Percentiles rank a stretch among this genome's conserved stretches.
These are phyloP conservation scores for Alosa sapidissima DNA, from an alignment of 2,797 vertebrate genomes.

Conservation along the genomic window DNA sequence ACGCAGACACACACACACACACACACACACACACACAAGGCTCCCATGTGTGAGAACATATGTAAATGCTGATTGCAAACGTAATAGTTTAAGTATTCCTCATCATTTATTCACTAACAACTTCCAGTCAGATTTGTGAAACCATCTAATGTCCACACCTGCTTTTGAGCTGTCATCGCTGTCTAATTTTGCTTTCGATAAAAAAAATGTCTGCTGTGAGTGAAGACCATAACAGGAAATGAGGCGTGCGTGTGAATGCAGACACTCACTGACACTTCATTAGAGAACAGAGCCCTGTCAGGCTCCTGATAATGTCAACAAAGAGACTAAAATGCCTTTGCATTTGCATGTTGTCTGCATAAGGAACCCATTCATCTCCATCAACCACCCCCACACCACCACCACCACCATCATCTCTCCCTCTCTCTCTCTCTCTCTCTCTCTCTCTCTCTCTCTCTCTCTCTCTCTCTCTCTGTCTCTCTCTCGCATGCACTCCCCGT, in stretches of 20 bases:
- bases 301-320: neutral
- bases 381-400: neutral
- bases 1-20: neutral
- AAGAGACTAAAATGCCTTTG: neutral
- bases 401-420: neutral
- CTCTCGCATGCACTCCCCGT: neutral
- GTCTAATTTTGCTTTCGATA: neutral
- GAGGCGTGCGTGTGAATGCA: neutral
- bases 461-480: too few species aligned
- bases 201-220: neutral
- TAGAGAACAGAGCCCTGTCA: neutral
- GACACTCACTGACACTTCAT: constrained; percentile 58
- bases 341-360: constrained; percentile 15
- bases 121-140: neutral
- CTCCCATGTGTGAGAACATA: neutral
- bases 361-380: neutral
- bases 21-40: too few species aligned
- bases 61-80: neutral
- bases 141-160: neutral
- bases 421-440: too few species aligned
- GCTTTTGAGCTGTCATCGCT: neutral
- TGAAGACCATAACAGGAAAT: neutral
- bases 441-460: too few species aligned
- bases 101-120: neutral
- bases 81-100: neutral